A percentile compares a stretch with the other conserved stretches of the same genome.
Conservation (phyloP, 2,797 vertebrate genomes). For the Calcarius lapponicus region DNA sequence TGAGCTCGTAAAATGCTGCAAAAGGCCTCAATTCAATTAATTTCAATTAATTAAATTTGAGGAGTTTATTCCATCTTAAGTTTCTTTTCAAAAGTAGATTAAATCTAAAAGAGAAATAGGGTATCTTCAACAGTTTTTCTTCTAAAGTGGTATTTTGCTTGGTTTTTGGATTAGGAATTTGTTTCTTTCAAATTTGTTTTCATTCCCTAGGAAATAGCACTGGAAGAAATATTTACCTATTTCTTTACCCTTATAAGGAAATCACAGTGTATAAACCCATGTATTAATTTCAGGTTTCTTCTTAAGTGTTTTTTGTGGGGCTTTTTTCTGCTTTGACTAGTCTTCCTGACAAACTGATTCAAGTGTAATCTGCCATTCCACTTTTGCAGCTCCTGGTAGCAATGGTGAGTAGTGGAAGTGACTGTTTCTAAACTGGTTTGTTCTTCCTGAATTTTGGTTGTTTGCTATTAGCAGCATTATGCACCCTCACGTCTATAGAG, state of each 20-base stretch:
- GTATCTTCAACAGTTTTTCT: neutral
- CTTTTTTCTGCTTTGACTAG: neutral
- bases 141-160: neutral
- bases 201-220: neutral
- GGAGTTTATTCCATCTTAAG: neutral
- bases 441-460: neutral
- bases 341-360: neutral
- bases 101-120: neutral
- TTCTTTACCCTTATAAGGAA: neutral
- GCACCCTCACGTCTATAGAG: neutral
- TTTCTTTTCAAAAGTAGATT: neutral
- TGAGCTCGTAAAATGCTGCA: neutral
- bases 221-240: neutral
- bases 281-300: neutral
- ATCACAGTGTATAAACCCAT: neutral
- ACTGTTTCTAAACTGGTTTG: neutral
- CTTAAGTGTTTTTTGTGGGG: rapidly evolving
- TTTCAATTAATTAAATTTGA: neutral
- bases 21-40: neutral
- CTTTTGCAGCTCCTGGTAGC: neutral
- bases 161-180: neutral
- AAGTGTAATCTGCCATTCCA: neutral
- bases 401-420: neutral
- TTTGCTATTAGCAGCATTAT: neutral
- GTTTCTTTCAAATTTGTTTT: neutral